phyloP scores from a whole-genome alignment of 2,888 invertebrate genomes.

The Brachyptera risi region DNA sequence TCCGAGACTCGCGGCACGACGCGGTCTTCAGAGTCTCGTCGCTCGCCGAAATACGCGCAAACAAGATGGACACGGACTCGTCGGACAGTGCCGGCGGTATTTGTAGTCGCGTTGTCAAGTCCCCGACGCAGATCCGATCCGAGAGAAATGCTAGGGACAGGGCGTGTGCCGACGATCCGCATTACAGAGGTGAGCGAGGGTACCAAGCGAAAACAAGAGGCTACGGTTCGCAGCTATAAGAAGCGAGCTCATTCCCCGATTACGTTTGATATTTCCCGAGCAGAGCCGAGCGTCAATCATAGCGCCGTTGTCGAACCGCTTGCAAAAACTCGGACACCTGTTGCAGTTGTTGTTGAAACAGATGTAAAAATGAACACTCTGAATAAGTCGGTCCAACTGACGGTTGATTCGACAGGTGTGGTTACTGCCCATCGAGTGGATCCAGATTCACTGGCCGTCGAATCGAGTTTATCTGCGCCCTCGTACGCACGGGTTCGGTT shows the following conservation, averaged over 20 bases:
- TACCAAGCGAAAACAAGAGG: too few species aligned
- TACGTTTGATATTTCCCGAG: conserved; percentile 9
- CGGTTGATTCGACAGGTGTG: not conserved
- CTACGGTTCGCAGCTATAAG: too few species aligned
- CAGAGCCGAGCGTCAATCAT: conserved; percentile 6
- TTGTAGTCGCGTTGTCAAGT: too few species aligned
- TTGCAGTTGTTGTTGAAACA: too few species aligned
- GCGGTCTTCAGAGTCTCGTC: conserved; percentile 50
- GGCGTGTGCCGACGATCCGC: too few species aligned
- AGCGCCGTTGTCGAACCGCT: too few species aligned
- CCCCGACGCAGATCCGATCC: not conserved
- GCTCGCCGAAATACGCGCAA: conserved; percentile 50
- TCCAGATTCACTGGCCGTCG: not conserved
- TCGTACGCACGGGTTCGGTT: too few species aligned
- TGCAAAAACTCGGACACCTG: too few species aligned
- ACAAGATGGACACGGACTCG: too few species aligned
- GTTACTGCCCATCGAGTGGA: not conserved
- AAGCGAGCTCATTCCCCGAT: conserved; percentile 24
- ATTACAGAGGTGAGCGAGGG: too few species aligned
- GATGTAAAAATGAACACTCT: not conserved
- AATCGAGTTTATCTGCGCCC: not conserved
- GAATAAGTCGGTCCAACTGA: not conserved
- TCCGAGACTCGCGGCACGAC: not conserved
- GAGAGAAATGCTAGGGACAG: conserved; percentile 11
- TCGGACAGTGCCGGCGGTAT: too few species aligned